Evolutionary conservation across 2,113 vertebrate species (phyloP).

Genomic region (Pomatorhinus ruficollis): DNA sequence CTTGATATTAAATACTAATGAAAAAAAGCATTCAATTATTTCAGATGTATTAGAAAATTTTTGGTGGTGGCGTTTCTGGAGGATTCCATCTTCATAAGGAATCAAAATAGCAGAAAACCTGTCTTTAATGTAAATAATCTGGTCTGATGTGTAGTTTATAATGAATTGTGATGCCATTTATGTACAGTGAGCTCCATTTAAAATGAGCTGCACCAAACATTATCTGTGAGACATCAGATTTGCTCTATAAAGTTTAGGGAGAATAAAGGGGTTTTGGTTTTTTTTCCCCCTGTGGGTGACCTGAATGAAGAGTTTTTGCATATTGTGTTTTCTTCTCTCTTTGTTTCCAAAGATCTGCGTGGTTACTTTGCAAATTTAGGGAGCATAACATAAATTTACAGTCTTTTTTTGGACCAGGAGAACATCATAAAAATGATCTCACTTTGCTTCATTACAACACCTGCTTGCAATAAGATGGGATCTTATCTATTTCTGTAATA

Average conservation of each 20-base stretch:
- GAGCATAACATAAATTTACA: background rate
- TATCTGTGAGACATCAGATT: background rate
- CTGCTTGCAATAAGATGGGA: constrained; percentile 66
- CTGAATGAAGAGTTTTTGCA: background rate
- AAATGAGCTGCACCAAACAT: background rate
- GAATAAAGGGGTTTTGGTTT: background rate
- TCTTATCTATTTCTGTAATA: constrained; percentile 75
- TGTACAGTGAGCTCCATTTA: background rate
- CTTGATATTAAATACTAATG: background rate
- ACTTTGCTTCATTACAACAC: constrained; percentile 67
- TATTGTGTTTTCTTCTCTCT: background rate
- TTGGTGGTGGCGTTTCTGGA: background rate
- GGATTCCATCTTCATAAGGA: background rate
- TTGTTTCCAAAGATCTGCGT: background rate
- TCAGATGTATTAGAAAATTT: background rate
- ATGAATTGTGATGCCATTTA: background rate
- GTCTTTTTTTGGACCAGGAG: constrained; percentile 4
- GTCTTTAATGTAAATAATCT: background rate
- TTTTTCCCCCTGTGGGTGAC: background rate
- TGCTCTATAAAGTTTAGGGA: background rate
- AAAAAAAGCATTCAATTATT: background rate
- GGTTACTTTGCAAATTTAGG: constrained; percentile 12
- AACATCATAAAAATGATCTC: constrained; percentile 50
- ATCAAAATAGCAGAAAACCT: background rate
- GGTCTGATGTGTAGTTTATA: background rate